phyloP scores from a whole-genome alignment of 2,888 invertebrate genomes.

The Cactoblastis cactorum region DNA sequence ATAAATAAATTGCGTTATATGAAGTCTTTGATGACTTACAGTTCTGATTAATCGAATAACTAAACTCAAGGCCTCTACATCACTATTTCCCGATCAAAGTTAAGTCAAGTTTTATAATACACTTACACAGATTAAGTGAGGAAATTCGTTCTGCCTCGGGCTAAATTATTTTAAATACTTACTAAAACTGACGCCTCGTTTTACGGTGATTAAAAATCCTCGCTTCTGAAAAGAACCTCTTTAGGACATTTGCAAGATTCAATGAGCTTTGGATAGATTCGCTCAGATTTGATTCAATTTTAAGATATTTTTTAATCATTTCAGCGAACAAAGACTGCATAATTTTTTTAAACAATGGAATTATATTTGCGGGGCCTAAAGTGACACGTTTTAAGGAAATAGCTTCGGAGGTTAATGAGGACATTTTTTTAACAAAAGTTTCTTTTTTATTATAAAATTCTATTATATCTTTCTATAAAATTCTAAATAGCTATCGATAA shows the following conservation, averaged over 20 bases:
- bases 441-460: too few species aligned
- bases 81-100: constrained; percentile 21
- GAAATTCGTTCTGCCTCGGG: constrained; percentile 17
- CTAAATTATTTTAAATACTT: constrained; percentile 19
- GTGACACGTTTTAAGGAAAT: too few species aligned
- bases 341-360: not conserved
- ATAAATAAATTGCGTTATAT: too few species aligned
- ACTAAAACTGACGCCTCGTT: constrained; percentile 12
- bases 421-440: too few species aligned
- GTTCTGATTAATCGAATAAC: too few species aligned
- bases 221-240: constrained; percentile 5
- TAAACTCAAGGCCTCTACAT: not conserved
- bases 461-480: too few species aligned
- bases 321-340: not conserved
- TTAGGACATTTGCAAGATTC: constrained; percentile 12
- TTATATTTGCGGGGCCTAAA: not conserved
- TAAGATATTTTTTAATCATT: constrained; percentile 10
- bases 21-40: too few species aligned
- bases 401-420: too few species aligned
- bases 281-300: constrained; percentile 15
- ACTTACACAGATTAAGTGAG: constrained; percentile 24
- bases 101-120: constrained; percentile 24
- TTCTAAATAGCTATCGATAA: too few species aligned
- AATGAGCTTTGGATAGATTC: constrained; percentile 7
- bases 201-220: constrained; percentile 4